These are phyloP conservation scores for Coranthus polyacanthus DNA, from an alignment of 2,797 vertebrate species.

Conservation along the genomic window DNA sequence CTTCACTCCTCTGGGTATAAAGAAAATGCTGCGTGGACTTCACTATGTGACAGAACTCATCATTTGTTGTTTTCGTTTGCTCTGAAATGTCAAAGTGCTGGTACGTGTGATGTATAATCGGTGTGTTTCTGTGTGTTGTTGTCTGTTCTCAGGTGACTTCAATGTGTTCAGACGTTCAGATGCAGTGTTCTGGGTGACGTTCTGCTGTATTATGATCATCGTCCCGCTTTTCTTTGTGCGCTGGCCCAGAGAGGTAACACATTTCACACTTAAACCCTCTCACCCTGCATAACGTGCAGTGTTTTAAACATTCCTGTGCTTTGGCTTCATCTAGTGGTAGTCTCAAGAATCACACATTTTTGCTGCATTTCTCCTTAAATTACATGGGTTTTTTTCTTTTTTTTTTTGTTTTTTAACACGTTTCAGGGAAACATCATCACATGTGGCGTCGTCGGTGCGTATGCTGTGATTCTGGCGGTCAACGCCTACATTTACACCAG, in stretches of 20 bases:
- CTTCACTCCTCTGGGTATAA: slow-evolving; percentile 93
- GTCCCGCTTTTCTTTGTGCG: slow-evolving; percentile 89
- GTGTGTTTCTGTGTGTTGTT: neutral
- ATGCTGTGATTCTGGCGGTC: slow-evolving; percentile 87
- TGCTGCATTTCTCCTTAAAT: no score
- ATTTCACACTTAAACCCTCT: neutral
- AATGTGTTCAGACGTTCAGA: slow-evolving; percentile 85
- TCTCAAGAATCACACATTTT: no score
- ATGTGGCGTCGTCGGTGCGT: slow-evolving; percentile 89
- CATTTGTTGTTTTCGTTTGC: neutral
- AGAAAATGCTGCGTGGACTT: no score
- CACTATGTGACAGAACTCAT: no score
- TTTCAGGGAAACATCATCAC: slow-evolving; percentile 91
- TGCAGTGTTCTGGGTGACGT: slow-evolving; percentile 92
- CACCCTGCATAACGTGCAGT: neutral
- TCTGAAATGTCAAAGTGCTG: neutral
- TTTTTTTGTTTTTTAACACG: slow-evolving; percentile 6
- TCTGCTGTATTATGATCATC: slow-evolving; percentile 85
- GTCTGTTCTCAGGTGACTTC: slow-evolving; percentile 86
- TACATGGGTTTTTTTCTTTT: neutral
- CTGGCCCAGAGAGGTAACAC: slow-evolving; percentile 91
- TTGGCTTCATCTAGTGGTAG: slow-evolving; percentile 20
- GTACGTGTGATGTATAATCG: neutral
- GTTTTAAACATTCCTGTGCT: no score
- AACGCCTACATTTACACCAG: slow-evolving; percentile 91